Conservation (phyloP, 2,888 invertebrate genomes). For the Spisula solida region DNA sequence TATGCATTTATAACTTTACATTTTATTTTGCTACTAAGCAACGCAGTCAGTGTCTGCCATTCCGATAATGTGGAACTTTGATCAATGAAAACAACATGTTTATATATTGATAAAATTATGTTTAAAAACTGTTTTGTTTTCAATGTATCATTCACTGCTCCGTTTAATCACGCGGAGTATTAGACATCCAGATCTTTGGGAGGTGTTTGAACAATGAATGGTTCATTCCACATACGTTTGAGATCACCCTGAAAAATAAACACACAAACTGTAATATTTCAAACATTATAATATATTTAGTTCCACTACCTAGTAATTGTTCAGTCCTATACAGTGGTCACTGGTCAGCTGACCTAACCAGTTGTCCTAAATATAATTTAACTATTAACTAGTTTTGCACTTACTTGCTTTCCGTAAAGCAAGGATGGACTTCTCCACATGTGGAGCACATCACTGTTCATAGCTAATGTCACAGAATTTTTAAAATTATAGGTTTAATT, state of each 20-base stretch:
- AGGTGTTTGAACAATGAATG: conserved; percentile 82
- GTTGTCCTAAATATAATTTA: too few relatives aligned
- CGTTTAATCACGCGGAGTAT: neutral
- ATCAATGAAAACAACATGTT: neutral
- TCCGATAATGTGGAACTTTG: neutral
- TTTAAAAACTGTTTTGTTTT: neutral
- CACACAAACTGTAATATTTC: conserved; percentile 34
- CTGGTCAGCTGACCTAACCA: too few relatives aligned
- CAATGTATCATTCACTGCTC: neutral
- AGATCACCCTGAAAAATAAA: conserved; percentile 94
- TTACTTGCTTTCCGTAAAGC: too few relatives aligned
- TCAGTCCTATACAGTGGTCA: too few relatives aligned
- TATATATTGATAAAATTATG: neutral
- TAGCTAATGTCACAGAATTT: too few relatives aligned
- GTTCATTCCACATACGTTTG: conserved; percentile 97
- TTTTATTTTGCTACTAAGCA: neutral
- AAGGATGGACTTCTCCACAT: conserved; percentile 89
- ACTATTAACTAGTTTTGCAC: too few relatives aligned
- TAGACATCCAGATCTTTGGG: conserved; percentile 86
- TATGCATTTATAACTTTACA: too few relatives aligned
- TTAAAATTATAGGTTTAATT: too few relatives aligned
- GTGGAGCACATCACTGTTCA: conserved; percentile 91
- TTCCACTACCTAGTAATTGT: too few relatives aligned
- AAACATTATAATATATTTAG: too few relatives aligned
- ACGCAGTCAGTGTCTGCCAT: neutral